Conservation (phyloP, 2,113 vertebrate genomes). For the Phaethornis superciliosus region DNA sequence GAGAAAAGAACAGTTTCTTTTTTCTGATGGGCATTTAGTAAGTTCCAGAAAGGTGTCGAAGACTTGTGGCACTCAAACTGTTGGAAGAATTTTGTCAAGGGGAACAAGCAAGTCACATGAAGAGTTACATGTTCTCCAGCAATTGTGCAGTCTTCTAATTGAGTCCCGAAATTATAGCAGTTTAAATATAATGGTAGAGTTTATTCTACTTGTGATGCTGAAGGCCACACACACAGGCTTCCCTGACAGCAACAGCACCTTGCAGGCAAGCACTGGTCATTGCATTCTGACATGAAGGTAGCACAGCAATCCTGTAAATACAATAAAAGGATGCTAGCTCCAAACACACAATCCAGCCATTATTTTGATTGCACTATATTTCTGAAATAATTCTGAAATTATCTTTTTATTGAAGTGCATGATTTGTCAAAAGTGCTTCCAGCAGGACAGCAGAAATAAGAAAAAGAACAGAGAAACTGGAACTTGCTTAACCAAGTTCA, state of each 20-base stretch:
- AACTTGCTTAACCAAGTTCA: constrained; percentile 43
- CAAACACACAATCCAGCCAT: not conserved
- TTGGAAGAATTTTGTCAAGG: not conserved
- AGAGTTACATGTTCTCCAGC: not conserved
- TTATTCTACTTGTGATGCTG: not conserved
- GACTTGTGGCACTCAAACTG: not conserved
- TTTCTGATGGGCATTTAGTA: not conserved
- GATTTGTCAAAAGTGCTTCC: not conserved
- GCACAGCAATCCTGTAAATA: not conserved
- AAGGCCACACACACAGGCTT: not conserved
- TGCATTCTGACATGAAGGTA: not conserved
- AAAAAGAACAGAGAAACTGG: constrained; percentile 16
- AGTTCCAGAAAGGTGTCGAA: not conserved
- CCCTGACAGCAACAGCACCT: not conserved
- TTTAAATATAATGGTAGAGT: not conserved
- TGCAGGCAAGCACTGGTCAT: too few relatives aligned
- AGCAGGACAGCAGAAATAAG: not conserved
- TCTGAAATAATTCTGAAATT: constrained; percentile 8
- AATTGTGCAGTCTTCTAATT: not conserved
- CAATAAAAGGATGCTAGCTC: not conserved
- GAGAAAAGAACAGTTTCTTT: not conserved
- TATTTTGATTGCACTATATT: constrained; percentile 3
- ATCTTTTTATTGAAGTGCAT: not conserved
- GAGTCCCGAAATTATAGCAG: not conserved
- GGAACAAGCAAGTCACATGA: not conserved